A percentile compares a stretch with the other conserved stretches of the same genome.
These are phyloP conservation scores for Cantharis rustica DNA, from an alignment of 2,888 invertebrate species.

Conservation along the genomic window DNA sequence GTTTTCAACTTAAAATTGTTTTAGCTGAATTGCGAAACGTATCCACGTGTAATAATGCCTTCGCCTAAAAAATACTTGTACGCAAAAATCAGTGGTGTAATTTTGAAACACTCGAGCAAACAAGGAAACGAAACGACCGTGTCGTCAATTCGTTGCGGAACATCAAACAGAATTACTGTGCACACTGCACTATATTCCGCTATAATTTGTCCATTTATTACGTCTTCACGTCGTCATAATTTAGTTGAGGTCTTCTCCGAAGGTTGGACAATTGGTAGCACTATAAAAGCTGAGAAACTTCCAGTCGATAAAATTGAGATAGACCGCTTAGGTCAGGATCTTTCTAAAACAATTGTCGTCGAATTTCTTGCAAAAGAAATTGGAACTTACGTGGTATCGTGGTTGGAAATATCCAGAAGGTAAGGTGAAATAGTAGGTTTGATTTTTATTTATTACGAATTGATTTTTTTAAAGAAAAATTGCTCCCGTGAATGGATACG, in stretches of 20 bases:
- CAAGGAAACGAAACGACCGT: constrained; percentile 63
- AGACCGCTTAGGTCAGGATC: constrained; percentile 66
- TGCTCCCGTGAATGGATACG: constrained; percentile 62
- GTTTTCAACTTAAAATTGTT: constrained; percentile 39
- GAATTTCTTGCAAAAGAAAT: constrained; percentile 80
- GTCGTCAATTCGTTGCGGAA: constrained; percentile 66
- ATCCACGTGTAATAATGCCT: constrained; percentile 82
- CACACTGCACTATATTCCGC: constrained; percentile 67
- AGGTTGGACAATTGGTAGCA: constrained; percentile 68
- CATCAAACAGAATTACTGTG: constrained; percentile 78
- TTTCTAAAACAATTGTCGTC: constrained; percentile 72
- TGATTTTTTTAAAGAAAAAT: constrained; percentile 55
- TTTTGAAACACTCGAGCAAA: constrained; percentile 55
- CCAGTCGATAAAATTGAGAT: constrained; percentile 59
- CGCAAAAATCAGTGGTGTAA: constrained; percentile 73
- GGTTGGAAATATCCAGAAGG: constrained; percentile 81
- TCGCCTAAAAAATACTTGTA: constrained; percentile 77
- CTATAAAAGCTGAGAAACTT: constrained; percentile 47
- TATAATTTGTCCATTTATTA: constrained; percentile 64
- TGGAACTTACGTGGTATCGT: constrained; percentile 76
- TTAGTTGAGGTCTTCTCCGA: constrained; percentile 83
- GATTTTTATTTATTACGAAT: not conserved
- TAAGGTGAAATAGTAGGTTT: constrained; percentile 39
- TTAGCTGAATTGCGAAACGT: constrained; percentile 78
- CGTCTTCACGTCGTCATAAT: constrained; percentile 62